Percentiles rank a stretch among this genome's conserved stretches.
Evolutionary conservation across 2,888 invertebrate genomes (phyloP).

Genomic region (Stenolophus ochropezus): DNA sequence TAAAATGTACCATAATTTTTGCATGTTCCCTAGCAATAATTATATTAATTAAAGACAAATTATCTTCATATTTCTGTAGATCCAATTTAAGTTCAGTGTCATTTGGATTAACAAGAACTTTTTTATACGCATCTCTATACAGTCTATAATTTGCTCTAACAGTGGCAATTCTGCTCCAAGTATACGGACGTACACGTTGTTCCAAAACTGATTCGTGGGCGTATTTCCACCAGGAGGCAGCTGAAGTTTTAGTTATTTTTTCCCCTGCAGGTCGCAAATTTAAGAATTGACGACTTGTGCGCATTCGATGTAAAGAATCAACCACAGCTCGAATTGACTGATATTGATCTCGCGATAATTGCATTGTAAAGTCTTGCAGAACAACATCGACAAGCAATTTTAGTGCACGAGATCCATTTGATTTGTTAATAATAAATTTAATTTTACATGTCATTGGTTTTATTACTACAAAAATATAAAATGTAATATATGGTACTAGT

Average conservation of each 20-base stretch:
- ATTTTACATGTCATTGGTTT: slow-evolving; percentile 87
- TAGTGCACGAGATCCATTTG: slow-evolving; percentile 70
- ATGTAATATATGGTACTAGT: not conserved
- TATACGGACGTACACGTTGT: slow-evolving; percentile 83
- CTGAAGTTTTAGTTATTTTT: slow-evolving; percentile 8
- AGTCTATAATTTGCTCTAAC: slow-evolving; percentile 82
- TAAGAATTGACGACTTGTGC: slow-evolving; percentile 78
- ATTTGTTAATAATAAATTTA: slow-evolving; percentile 81
- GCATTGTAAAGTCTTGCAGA: slow-evolving; percentile 84
- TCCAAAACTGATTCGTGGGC: slow-evolving; percentile 82
- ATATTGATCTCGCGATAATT: slow-evolving; percentile 84
- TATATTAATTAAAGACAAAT: slow-evolving; percentile 83
- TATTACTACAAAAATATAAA: slow-evolving; percentile 75
- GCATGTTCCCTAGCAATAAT: slow-evolving; percentile 88
- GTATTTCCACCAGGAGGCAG: slow-evolving; percentile 82
- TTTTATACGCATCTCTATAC: slow-evolving; percentile 83
- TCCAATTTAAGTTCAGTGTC: slow-evolving; percentile 84
- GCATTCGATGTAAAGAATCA: slow-evolving; percentile 79
- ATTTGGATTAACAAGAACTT: slow-evolving; percentile 81
- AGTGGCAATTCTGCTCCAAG: slow-evolving; percentile 82
- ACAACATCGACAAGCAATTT: slow-evolving; percentile 82
- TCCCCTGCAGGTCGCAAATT: slow-evolving; percentile 68
- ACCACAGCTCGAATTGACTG: slow-evolving; percentile 77
- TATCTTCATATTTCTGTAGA: slow-evolving; percentile 84
- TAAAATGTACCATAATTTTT: slow-evolving; percentile 79